These are phyloP conservation scores for Achatina immaculata DNA, from an alignment of 1,140 invertebrate genomes.

Conservation along the genomic window DNA sequence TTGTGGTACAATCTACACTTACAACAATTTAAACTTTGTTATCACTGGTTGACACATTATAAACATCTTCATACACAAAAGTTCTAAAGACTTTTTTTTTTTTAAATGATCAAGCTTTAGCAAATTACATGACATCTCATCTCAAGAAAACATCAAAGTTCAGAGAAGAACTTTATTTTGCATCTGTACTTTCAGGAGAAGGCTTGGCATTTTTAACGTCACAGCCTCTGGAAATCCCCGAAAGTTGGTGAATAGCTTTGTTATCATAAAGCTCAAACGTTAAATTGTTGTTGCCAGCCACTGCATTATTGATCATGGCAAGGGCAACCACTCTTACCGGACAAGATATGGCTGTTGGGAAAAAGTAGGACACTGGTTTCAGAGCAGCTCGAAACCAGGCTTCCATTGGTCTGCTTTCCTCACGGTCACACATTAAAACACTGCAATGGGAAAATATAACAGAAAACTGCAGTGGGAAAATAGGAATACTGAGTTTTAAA, in stretches of 20 bases:
- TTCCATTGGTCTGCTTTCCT: constrained; percentile 62
- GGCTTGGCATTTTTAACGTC: constrained; percentile 16
- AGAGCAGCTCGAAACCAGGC: constrained; percentile 51
- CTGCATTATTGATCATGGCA: constrained; percentile 60
- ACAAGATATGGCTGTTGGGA: constrained; percentile 61
- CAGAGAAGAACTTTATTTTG: constrained; percentile 30
- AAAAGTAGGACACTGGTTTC: constrained; percentile 58
- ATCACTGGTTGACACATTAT: too few species aligned
- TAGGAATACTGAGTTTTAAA: too few species aligned
- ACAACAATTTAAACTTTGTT: too few species aligned
- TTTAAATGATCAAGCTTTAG: too few species aligned
- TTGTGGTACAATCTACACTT: too few species aligned
- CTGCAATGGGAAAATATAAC: constrained; percentile 45
- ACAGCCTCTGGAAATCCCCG: constrained; percentile 49
- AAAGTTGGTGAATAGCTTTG: constrained; percentile 60
- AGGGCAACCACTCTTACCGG: constrained; percentile 57
- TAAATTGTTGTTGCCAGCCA: constrained; percentile 45
- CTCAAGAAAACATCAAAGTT: too few species aligned
- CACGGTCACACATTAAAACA: constrained; percentile 58
- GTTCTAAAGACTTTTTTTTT: too few species aligned
- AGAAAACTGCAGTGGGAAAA: too few species aligned
- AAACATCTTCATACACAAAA: too few species aligned
- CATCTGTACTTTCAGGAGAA: constrained; percentile 25
- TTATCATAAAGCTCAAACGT: constrained; percentile 59
- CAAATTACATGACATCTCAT: too few species aligned